These are phyloP conservation scores for Phymorhynchus buccinoides DNA, from an alignment of 1,140 invertebrate species.

Conservation along the genomic window DNA sequence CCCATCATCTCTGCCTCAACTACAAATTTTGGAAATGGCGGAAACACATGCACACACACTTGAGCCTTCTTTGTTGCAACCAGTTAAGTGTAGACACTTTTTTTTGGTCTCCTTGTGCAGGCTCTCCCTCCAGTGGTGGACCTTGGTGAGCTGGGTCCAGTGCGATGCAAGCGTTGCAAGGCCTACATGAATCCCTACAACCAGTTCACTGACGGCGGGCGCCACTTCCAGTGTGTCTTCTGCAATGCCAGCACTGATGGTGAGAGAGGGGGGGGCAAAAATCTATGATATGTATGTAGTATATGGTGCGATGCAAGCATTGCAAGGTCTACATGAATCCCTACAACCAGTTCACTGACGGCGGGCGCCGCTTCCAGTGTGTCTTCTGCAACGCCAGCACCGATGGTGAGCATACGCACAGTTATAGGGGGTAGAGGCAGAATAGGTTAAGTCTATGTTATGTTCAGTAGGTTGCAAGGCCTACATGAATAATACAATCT, in stretches of 20 bases:
- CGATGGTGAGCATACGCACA: constrained; percentile 80
- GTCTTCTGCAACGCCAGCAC: constrained; percentile 95
- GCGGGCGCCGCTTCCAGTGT: constrained; percentile 95
- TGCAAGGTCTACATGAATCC: constrained; percentile 99
- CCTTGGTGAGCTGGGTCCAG: constrained; percentile 93
- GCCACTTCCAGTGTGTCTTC: constrained; percentile 95
- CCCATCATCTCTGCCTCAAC: no score
- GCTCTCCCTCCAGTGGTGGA: constrained; percentile 65
- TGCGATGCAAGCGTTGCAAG: constrained; percentile 97
- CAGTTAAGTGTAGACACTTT: no score
- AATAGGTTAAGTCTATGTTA: no score
- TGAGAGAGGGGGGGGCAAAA: no score
- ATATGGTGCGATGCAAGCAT: constrained; percentile 83
- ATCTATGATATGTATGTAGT: not conserved
- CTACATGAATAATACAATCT: no score
- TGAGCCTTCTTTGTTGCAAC: no score
- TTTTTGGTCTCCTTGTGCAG: constrained; percentile 64
- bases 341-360: constrained; percentile 98
- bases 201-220: constrained; percentile 98
- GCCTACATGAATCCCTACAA: constrained; percentile 99
- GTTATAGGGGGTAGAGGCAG: no score
- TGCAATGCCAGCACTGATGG: constrained; percentile 96
- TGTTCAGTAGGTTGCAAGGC: no score
- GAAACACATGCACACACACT: no score
- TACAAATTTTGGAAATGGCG: no score